Evolutionary conservation across 2,113 vertebrate species (phyloP), one percentile per base, ranked within the genome.

Genomic region (Myotis yumanensis): DNA sequence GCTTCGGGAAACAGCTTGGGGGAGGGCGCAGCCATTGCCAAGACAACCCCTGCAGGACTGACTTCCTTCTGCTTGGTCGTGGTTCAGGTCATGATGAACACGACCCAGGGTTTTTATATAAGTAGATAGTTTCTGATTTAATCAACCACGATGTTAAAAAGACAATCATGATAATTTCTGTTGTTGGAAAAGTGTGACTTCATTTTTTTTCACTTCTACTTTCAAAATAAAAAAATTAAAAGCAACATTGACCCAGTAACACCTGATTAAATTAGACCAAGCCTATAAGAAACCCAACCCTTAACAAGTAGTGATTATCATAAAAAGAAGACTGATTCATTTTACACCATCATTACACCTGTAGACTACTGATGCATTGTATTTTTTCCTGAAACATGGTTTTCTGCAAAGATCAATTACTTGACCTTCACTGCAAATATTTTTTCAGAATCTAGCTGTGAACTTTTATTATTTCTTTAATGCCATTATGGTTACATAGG

Each of bases 171-270:
- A 64, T 64, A 18, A 8, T 62, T 84, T 92, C 71, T 92, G 0
- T 43, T 95, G 11, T 71, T 84, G 71, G 51, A 77, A 48, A 66
- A 89, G 23, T 87, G 5, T 66, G 46, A 18, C 25, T 73, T 87
- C 62, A 75, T 73, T 66, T 85, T 89, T 54, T 37, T 10, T n/a
- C 4, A 23, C 2, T 71, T 87, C 14, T 62, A 23, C 30, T 88
- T 87, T 64, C 62, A 76, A 93, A 43, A 76, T 76, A 64, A 83
- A 96, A 96, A 79, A 64, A 28, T n/a, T 40, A 20, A 46, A 35
- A 84, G 23, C 52, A 64, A 54, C 14, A 54, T 40, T 12, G 77
- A 80, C 54, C 62, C 35, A 66, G 62, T 72, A 66, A 77, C 64
- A 25, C 2, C 30, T 72, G 52, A 57, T 94, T 85, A 68, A 80